Conservation (phyloP, 2,113 vertebrate genomes). For the Strix uralensis region DNA sequence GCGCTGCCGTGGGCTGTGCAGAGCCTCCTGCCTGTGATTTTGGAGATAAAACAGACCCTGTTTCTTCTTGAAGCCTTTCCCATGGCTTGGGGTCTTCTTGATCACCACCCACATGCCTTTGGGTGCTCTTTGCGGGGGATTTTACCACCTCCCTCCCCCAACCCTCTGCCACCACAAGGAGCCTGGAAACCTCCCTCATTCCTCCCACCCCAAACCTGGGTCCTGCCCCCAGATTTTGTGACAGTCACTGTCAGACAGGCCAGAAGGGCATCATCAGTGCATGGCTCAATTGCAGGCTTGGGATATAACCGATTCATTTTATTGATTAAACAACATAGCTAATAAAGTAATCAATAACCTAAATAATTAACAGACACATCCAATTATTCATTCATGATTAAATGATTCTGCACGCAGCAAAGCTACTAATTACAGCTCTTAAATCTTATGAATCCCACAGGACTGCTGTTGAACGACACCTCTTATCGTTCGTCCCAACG, state of each 20-base stretch:
- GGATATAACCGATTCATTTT: background rate
- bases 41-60: background rate
- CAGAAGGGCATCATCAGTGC: background rate
- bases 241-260: background rate
- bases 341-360: background rate
- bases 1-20: background rate
- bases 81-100: background rate
- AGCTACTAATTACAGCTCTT: background rate
- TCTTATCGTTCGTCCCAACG: background rate
- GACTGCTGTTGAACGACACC: background rate
- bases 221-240: background rate
- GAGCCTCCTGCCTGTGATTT: background rate
- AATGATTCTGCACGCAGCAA: background rate
- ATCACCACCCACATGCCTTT: background rate
- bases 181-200: background rate
- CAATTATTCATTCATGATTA: background rate
- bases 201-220: no score
- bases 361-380: background rate
- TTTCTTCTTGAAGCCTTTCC: background rate
- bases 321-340: background rate
- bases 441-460: background rate
- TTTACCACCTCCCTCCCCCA: background rate
- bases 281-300: background rate
- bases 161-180: background rate
- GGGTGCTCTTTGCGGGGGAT: background rate